Evolutionary conservation across 1,140 invertebrate species (phyloP).

Genomic region (Neodiprion virginianus): DNA sequence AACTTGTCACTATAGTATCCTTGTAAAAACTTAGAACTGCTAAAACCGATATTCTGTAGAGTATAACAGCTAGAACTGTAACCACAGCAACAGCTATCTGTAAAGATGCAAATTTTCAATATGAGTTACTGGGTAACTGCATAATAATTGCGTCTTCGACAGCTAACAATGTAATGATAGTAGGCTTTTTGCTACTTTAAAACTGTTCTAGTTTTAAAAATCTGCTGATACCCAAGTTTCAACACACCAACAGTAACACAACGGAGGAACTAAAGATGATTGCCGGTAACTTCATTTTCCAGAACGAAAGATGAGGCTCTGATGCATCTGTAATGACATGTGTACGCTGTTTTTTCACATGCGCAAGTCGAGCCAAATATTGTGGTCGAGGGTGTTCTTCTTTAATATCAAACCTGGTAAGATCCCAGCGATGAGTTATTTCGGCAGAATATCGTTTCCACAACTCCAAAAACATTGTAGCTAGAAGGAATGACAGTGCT

Average conservation of each 20-base stretch:
- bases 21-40: conserved; percentile 71
- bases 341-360: conserved; percentile 72
- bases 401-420: conserved; percentile 85
- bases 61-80: conserved; percentile 87
- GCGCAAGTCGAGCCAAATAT: conserved; percentile 76
- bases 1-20: conserved; percentile 71
- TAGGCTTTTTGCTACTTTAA: background rate
- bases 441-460: conserved; percentile 94
- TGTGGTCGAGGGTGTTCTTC: conserved; percentile 89
- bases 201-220: conserved; percentile 1
- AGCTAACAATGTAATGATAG: conserved; percentile 10
- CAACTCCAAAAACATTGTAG: conserved; percentile 87
- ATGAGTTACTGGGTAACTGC: background rate
- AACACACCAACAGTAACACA: conserved; percentile 76
- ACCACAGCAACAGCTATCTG: conserved; percentile 81
- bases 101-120: conserved; percentile 32
- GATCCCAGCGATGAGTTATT: conserved; percentile 91
- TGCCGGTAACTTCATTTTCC: conserved; percentile 84
- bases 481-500: conserved; percentile 58
- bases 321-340: conserved; percentile 80
- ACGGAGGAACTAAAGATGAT: conserved; percentile 85
- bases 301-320: conserved; percentile 88
- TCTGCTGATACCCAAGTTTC: background rate
- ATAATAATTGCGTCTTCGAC: background rate
- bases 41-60: conserved; percentile 90